Evolutionary conservation across 1,140 invertebrate species (phyloP).

Genomic region (Cheumatopsyche charites): DNA sequence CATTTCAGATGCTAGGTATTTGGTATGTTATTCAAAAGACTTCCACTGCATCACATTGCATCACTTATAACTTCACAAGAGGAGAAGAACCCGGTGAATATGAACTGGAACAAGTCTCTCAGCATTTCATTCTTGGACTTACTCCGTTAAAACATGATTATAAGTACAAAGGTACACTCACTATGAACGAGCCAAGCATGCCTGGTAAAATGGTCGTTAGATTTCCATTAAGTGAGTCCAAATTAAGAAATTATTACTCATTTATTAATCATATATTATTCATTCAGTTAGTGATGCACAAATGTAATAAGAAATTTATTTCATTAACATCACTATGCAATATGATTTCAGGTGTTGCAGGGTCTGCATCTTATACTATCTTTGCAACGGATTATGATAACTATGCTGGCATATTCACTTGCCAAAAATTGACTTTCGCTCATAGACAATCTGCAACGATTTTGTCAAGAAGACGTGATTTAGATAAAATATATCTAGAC

Average conservation of each 20-base stretch:
- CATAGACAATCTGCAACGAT: constrained; percentile 80
- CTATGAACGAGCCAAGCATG: constrained; percentile 68
- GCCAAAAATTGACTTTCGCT: constrained; percentile 75
- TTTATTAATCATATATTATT: constrained; percentile 15
- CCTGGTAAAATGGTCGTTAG: constrained; percentile 74
- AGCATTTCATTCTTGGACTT: constrained; percentile 71
- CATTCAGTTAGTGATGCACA: no score
- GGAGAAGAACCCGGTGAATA: constrained; percentile 72
- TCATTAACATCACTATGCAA: no score
- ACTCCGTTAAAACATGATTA: constrained; percentile 77
- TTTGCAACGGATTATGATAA: constrained; percentile 76
- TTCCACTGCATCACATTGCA: constrained; percentile 77
- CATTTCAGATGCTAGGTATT: constrained; percentile 72
- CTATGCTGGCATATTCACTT: constrained; percentile 80
- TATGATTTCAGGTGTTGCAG: constrained; percentile 67
- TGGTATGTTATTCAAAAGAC: constrained; percentile 88
- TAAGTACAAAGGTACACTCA: constrained; percentile 72
- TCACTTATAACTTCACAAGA: constrained; percentile 78
- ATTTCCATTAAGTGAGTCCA: constrained; percentile 82
- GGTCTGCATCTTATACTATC: constrained; percentile 74
- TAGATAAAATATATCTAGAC: constrained; percentile 72
- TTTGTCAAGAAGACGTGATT: constrained; percentile 70
- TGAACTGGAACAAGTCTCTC: constrained; percentile 73
- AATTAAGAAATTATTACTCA: not conserved
- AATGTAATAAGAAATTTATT: no score